Base-by-base conservation (phyloP, 2,113 vertebrate species). In the Cyrtonyx montezumae region DNA sequence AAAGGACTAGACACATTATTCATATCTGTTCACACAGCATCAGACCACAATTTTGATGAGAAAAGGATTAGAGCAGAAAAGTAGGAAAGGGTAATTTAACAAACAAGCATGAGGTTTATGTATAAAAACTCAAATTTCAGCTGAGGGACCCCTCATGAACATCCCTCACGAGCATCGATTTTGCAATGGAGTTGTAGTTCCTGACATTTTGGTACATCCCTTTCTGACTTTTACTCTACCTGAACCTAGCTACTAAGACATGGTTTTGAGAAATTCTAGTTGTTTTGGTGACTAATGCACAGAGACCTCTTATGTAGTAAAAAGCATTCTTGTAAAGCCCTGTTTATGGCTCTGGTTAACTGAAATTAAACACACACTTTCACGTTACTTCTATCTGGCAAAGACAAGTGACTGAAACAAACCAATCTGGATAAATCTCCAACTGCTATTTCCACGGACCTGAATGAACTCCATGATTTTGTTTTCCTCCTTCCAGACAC, bases 351-450 rank as follows among this genome's bases (percentile, higher is more conserved):
- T 49, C 22, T 56, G 58, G 8, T 37, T 79, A 79, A 15, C 0
- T 1, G 16, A 43, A 73, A 8, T 3, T 14, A 45, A 88, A 13
- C 0, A 6, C 20, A 32, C 26, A 5, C 14, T 7, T 36, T 42
- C 37, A 7, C 1, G 6, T 59, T 53, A 22, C 37, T 1, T 1
- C 43, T 74, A 2, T 4, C 22, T n/a, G 30, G 42, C 3, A 0
- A 69, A 46, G 43, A 36, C 34, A 55, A 40, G 7, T 13, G 48
- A 49, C 0, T 15, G 75, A 40, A 88, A 74, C 32, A 62, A 63
- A 51, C 28, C 32, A 40, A 11, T 17, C 28, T 0, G 0, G 43
- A 51, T 40, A 34, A 17, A 74, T 30, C 15, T 55, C 55, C 11
- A 36, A 34, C 42, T 45, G 36, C 75, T 91, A 30, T 63, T 18